Evolutionary conservation across 2,888 invertebrate species (phyloP).

Genomic region (Dolomedes plantarius): DNA sequence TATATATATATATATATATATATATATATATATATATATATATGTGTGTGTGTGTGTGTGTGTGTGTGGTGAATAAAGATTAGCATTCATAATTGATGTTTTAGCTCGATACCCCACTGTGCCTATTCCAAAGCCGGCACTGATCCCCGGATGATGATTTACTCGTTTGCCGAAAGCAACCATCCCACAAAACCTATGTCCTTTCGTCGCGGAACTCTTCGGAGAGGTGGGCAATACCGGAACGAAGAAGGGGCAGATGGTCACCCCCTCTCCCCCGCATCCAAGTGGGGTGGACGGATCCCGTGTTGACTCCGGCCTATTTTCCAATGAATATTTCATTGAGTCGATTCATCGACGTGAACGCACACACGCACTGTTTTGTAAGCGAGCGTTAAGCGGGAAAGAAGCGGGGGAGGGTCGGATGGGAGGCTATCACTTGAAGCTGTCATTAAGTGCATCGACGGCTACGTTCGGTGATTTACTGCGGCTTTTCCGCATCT

Average conservation of each 20-base stretch:
- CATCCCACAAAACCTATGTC: conserved; percentile 2
- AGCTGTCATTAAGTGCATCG: conserved; percentile 69
- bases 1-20: too few species aligned
- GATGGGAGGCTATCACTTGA: conserved; percentile 64
- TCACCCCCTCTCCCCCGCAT: neutral
- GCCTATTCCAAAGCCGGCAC: too few species aligned
- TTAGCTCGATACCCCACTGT: too few species aligned
- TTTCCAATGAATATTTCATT: conserved; percentile 67
- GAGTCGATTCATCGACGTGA: conserved; percentile 62
- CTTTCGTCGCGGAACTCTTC: neutral
- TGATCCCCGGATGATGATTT: neutral
- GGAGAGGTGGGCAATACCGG: neutral
- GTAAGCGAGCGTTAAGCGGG: conserved; percentile 6
- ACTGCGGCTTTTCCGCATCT: conserved; percentile 47
- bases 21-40: too few species aligned
- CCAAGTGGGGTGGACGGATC: neutral
- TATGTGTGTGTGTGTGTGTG: too few species aligned
- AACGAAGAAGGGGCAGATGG: neutral
- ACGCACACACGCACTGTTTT: conserved; percentile 24
- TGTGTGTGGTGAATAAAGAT: too few species aligned
- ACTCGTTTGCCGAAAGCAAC: neutral
- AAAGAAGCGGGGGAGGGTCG: neutral
- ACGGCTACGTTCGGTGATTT: conserved; percentile 67
- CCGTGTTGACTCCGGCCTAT: conserved; percentile 61
- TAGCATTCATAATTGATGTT: too few species aligned